phyloP scores from a whole-genome alignment of 2,888 invertebrate species.

The Lasioglossum figueresi region DNA sequence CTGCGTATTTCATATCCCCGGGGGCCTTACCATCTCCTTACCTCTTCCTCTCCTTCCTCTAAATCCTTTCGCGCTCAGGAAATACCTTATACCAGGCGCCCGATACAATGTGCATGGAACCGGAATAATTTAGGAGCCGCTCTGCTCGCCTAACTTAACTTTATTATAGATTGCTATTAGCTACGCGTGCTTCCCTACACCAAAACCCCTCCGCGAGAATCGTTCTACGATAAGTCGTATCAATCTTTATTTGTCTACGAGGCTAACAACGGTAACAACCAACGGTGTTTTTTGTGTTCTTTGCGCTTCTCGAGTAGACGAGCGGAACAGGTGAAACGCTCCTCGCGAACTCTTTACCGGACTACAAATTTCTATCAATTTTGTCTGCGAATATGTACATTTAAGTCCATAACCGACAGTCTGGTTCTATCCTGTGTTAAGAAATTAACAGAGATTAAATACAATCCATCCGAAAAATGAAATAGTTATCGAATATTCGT shows the following conservation, averaged over 20 bases:
- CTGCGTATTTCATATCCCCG: not conserved
- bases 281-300: too few species aligned
- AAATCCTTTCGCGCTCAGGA: not conserved
- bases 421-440: too few species aligned
- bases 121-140: not conserved
- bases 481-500: slow-evolving; percentile 14
- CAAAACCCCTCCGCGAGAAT: too few species aligned
- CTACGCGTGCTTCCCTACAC: not conserved
- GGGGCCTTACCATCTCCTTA: not conserved
- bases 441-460: too few species aligned
- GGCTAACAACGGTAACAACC: too few species aligned
- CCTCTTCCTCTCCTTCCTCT: not conserved
- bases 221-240: not conserved
- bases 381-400: too few species aligned
- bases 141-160: not conserved
- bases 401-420: too few species aligned
- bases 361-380: too few species aligned
- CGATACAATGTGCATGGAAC: not conserved
- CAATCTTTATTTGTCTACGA: not conserved
- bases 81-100: not conserved
- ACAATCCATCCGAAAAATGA: not conserved
- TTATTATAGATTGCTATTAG: not conserved
- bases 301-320: too few species aligned
- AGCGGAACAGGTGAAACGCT: too few species aligned
- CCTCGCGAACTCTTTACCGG: too few species aligned